Evolutionary conservation across 2,888 invertebrate species (phyloP).

Genomic region (Nephrotoma appendiculata): DNA sequence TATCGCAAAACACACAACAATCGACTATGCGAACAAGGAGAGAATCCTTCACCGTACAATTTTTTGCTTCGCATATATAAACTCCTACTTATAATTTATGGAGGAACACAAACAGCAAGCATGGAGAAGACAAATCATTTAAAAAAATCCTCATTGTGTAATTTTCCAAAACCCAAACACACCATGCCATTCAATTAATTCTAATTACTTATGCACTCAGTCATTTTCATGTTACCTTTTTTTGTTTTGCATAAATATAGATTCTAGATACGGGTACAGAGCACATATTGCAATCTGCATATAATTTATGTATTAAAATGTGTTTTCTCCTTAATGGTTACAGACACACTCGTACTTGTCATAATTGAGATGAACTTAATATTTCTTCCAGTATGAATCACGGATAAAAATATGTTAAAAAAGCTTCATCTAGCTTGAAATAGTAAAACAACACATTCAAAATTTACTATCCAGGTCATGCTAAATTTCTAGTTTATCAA

Average conservation of each 20-base stretch:
- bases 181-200: background rate
- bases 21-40: background rate
- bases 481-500: too few species aligned
- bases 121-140: background rate
- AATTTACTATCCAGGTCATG: too few species aligned
- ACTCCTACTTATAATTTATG: background rate
- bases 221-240: background rate
- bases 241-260: background rate
- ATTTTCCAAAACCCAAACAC: background rate
- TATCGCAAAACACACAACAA: background rate
- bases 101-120: background rate
- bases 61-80: background rate
- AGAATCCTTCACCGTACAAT: background rate
- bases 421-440: too few species aligned
- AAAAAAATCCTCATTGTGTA: background rate
- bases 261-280: background rate
- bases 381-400: too few species aligned
- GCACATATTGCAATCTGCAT: too few species aligned
- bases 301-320: too few species aligned
- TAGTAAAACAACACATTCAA: too few species aligned
- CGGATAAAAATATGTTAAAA: too few species aligned
- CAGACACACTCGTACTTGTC: too few species aligned
- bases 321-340: too few species aligned
- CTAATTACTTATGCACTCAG: background rate
- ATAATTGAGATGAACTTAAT: too few species aligned